phyloP scores from a whole-genome alignment of 2,113 vertebrate genomes.

The mouse (Mus musculus) region GRCm39 chr11:77953501-77954000 shows the following conservation, averaged over 20 bases:
- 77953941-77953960: no score
- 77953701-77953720: not conserved
- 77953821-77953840: not conserved
- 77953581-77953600: constrained; percentile 30
- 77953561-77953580: constrained; percentile 50
- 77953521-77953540: not conserved
- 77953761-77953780: not conserved
- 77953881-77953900: not conserved
- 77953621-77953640: not conserved
- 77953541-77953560: not conserved
- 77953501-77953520: not conserved
- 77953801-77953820: not conserved
- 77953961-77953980: no score
- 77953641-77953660: not conserved
- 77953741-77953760: not conserved
- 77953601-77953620: not conserved
- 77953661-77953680: not conserved
- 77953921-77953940: not conserved
- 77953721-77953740: constrained; percentile 8
- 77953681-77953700: not conserved
- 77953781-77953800: not conserved
- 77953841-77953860: not conserved
- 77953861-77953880: not conserved
- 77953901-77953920: not conserved
- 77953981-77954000: not conserved